A percentile compares a stretch with the other conserved stretches of the same genome.
Conservation (phyloP, 1,140 invertebrate species). For the Samia ricini region DNA sequence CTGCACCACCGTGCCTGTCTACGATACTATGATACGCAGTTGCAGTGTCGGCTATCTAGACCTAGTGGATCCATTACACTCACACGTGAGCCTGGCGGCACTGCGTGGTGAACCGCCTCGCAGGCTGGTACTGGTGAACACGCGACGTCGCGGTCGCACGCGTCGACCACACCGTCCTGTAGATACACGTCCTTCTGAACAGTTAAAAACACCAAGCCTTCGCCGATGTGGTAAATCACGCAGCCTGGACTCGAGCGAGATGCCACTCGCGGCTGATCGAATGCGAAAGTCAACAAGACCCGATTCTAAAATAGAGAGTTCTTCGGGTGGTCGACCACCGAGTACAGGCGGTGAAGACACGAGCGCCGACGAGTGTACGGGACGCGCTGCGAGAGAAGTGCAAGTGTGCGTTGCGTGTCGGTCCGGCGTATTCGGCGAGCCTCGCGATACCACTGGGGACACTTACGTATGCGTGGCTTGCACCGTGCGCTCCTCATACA, state of each 20-base stretch:
- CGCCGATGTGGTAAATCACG: slow-evolving; percentile 89
- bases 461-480: slow-evolving; percentile 37
- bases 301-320: slow-evolving; percentile 9
- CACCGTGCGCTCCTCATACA: slow-evolving; percentile 15
- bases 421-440: slow-evolving; percentile 39
- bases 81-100: slow-evolving; percentile 84
- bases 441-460: slow-evolving; percentile 22
- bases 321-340: slow-evolving; percentile 42
- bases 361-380: slow-evolving; percentile 44
- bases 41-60: slow-evolving; percentile 92
- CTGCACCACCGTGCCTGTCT: slow-evolving; percentile 67
- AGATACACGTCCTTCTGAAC: slow-evolving; percentile 42
- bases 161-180: slow-evolving; percentile 38
- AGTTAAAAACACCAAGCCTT: slow-evolving; percentile 75
- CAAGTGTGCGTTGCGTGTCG: slow-evolving; percentile 50
- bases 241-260: slow-evolving; percentile 89
- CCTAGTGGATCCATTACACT: slow-evolving; percentile 85
- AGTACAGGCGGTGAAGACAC: slow-evolving; percentile 49
- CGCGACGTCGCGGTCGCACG: slow-evolving; percentile 46
- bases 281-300: slow-evolving; percentile 19
- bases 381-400: slow-evolving; percentile 50
- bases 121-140: slow-evolving; percentile 85
- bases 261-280: slow-evolving; percentile 75
- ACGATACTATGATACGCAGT: slow-evolving; percentile 87
- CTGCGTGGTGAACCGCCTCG: slow-evolving; percentile 86